A percentile compares a stretch with the other conserved stretches of the same genome.
These are phyloP conservation scores for Poeciliopsis turrubarensis DNA, from an alignment of 2,113 vertebrate genomes.

Conservation along the genomic window DNA sequence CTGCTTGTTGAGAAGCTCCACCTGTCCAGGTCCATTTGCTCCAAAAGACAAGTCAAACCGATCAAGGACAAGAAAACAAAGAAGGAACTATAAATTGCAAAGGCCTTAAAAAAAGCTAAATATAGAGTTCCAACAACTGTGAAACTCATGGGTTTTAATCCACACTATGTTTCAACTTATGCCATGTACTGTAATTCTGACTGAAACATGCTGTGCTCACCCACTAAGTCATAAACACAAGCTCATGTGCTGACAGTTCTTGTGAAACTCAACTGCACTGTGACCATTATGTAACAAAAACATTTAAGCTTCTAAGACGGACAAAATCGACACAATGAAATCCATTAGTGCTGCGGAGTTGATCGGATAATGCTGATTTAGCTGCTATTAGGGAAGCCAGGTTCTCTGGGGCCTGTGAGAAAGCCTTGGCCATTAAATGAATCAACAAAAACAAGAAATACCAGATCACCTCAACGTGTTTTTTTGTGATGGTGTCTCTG, in stretches of 20 bases:
- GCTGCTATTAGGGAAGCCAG: constrained; percentile 40
- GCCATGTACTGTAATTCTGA: neutral
- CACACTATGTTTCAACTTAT: neutral
- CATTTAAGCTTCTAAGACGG: constrained; percentile 38
- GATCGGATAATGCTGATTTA: constrained; percentile 61
- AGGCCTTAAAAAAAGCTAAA: neutral
- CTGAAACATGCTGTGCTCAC: neutral
- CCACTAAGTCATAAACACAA: constrained; percentile 14
- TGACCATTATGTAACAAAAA: constrained; percentile 46
- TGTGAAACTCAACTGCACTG: constrained; percentile 22
- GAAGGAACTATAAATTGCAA: neutral
- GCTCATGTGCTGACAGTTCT: constrained; percentile 1
- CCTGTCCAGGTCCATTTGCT: constrained; percentile 20
- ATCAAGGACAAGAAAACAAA: constrained; percentile 12
- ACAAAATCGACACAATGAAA: constrained; percentile 52
- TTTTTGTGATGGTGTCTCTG: neutral
- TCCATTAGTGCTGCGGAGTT: constrained; percentile 46
- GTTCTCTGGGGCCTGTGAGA: constrained; percentile 14
- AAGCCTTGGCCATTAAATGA: constrained; percentile 25
- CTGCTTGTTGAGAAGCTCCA: constrained; percentile 22
- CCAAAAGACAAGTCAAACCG: constrained; percentile 2
- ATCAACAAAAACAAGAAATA: neutral
- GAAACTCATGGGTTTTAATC: neutral
- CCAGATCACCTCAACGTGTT: neutral
- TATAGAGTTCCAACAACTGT: neutral